These are phyloP conservation scores for Bujurquina vittata DNA, from an alignment of 2,113 vertebrate genomes.

Conservation along the genomic window DNA sequence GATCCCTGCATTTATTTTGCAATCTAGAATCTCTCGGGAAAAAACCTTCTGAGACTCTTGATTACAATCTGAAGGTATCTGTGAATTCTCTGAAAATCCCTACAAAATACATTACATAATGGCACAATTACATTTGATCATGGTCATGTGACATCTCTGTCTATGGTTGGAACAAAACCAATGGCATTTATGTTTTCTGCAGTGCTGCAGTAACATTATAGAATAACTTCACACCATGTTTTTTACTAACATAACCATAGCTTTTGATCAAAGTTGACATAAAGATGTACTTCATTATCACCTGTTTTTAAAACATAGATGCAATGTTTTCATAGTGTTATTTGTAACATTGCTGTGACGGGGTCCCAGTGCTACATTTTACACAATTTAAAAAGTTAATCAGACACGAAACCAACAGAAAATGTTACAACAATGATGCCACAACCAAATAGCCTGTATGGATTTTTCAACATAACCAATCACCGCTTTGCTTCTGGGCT, in stretches of 20 bases:
- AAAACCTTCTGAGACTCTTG: background rate
- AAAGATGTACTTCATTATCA: background rate
- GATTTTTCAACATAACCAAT: background rate
- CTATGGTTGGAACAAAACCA: too few species aligned
- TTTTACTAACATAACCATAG: background rate
- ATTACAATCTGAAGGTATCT: background rate
- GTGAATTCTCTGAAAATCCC: background rate
- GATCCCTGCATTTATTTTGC: background rate
- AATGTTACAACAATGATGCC: background rate
- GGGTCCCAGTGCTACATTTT: background rate
- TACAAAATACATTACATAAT: background rate
- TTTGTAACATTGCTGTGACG: background rate
- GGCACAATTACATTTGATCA: background rate
- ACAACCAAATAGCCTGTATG: background rate
- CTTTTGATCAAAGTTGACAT: background rate
- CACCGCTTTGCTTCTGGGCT: background rate
- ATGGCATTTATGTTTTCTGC: too few species aligned
- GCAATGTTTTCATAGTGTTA: background rate
- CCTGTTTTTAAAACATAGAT: background rate
- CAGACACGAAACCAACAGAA: background rate
- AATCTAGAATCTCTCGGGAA: background rate
- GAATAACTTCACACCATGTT: background rate
- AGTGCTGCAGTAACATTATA: too few species aligned
- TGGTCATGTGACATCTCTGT: background rate
- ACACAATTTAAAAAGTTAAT: constrained; percentile 1